Base-by-base conservation (phyloP, 2,797 vertebrate genomes). In the Cyprinodon diabolis region DNA sequence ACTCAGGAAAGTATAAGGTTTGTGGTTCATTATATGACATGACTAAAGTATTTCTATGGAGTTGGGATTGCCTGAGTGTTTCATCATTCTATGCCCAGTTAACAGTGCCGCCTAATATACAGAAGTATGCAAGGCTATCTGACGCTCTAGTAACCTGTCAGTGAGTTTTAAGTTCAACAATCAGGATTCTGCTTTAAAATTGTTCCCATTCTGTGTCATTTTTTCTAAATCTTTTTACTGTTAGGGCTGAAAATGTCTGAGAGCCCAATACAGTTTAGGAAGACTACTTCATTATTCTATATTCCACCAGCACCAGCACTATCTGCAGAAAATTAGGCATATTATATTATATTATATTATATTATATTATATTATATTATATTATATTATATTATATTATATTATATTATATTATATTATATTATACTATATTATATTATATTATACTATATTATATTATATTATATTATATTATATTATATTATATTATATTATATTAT, bases 81-180 rank as follows among this genome's bases (percentile, higher is more conserved):
- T 58, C 72, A 68, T 74, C 72, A 74, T 45, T 23, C 25, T 52
- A 8, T 43, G 25, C 8, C 63, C 40, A 23, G 49, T 45, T 45
- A 45, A 8, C 25, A 65, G 58, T 68, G 63, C 47, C 45, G 19
- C 43, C 40, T 66, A 35, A 48, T 19, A 67, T 30, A 23, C 37
- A 49, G 45, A 51, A 25, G 63, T 14, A 25, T 43, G 15, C 15
- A 19, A 47, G 55, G 55, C 9, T 19, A 48, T 58, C 43, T 58
- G 43, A 30, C 68, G 11, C 25, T n/a, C 3, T 45, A 40, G 14
- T 65, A 45, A 45, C 21, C 40, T 45, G 62, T 43, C 37, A 65
- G 19, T n/a, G 37, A 43, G 21, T 23, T 6, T 65, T 43, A 23
- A 45, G 14, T 47, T 65, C 4, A 23, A 23, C 11, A 65, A 7